These are phyloP conservation scores for Heteromyza rotundicornis DNA, from an alignment of 2,888 invertebrate species.

Conservation along the genomic window DNA sequence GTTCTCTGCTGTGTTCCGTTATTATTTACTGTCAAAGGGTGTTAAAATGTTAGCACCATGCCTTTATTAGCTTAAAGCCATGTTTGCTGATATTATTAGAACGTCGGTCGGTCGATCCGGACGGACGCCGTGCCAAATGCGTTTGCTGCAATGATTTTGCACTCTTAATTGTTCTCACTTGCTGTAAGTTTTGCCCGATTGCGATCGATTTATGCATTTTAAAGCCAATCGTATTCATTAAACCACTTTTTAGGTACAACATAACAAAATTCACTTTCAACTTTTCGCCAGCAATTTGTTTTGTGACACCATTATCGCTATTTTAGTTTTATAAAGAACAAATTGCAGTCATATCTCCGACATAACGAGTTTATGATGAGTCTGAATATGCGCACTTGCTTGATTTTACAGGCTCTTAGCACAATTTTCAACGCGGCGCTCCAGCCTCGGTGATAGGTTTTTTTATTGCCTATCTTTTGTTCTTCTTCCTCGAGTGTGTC, in stretches of 20 bases:
- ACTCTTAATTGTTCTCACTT: not conserved
- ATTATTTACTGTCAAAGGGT: conserved; percentile 31
- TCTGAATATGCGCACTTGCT: conserved; percentile 1
- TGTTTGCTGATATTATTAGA: conserved; percentile 32
- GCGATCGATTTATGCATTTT: not conserved
- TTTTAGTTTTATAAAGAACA: not conserved
- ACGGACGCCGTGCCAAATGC: not conserved
- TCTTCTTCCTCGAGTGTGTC: too few species aligned
- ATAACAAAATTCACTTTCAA: conserved; percentile 12
- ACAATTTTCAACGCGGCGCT: not conserved
- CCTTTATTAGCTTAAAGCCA: conserved; percentile 34
- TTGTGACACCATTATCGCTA: not conserved
- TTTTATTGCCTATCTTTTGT: too few species aligned
- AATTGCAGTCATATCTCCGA: conserved; percentile 20
- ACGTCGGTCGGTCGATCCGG: conserved; percentile 3
- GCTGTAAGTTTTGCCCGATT: too few species aligned
- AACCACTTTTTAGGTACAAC: not conserved
- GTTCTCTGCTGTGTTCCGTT: conserved; percentile 25
- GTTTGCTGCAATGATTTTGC: not conserved
- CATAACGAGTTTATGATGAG: conserved; percentile 21
- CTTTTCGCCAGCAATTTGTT: too few species aligned
- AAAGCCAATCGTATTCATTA: not conserved
- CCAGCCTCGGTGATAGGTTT: too few species aligned
- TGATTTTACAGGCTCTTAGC: conserved; percentile 16
- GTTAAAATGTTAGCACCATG: conserved; percentile 35